Conservation (phyloP, 2,797 vertebrate genomes). For the Acestrorhynchus altus region DNA sequence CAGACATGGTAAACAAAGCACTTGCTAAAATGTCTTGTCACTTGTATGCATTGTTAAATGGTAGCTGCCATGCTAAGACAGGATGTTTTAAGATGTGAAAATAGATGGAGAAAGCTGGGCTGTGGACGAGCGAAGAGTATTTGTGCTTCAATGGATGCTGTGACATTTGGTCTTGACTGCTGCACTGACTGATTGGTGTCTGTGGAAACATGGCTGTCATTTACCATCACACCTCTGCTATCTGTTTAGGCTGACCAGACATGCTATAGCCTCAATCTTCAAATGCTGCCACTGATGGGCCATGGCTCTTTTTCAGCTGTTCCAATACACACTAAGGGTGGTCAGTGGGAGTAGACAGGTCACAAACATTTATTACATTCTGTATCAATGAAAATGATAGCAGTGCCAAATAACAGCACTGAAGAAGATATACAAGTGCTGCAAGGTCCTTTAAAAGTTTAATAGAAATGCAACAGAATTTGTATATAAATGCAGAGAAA, state of each 20-base stretch:
- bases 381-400: neutral
- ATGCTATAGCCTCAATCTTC: neutral
- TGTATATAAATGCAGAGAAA: too few relatives aligned
- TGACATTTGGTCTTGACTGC: slow-evolving; percentile 38
- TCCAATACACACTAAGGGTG: neutral
- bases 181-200: slow-evolving; percentile 21
- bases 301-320: slow-evolving; percentile 14
- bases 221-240: slow-evolving; percentile 15
- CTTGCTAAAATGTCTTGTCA: neutral
- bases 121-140: neutral
- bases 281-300: neutral
- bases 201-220: slow-evolving; percentile 14
- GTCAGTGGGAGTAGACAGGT: neutral
- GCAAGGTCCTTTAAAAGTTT: too few relatives aligned
- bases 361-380: neutral
- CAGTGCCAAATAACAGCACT: neutral
- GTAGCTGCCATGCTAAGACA: neutral
- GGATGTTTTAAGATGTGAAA: neutral
- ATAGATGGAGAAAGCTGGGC: slow-evolving; percentile 6
- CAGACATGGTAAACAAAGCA: neutral
- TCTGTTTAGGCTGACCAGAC: neutral
- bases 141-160: slow-evolving; percentile 15
- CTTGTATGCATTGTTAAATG: neutral
- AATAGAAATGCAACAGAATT: too few relatives aligned
- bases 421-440: neutral